Base-by-base conservation (phyloP, 2,888 invertebrate genomes). In the Schrankia costaestrigalis region DNA sequence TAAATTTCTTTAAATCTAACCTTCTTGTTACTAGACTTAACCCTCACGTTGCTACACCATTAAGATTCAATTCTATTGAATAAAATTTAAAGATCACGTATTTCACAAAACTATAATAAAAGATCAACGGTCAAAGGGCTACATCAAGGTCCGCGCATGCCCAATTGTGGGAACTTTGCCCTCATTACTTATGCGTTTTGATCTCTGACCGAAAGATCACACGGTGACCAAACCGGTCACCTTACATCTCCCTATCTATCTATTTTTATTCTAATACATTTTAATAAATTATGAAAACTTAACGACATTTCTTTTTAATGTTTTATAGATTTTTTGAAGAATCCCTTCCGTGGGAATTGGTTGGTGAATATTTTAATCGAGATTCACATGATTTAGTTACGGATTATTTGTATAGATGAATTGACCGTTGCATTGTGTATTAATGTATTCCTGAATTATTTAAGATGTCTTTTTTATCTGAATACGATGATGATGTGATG, bases 81-180 rank as follows among this genome's bases (percentile, higher is more conserved):
- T n/a, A n/a, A n/a, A n/a, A 8, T 26, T 28, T 38, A 21, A 43
- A 44, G 37, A 38, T 47, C 27, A 38, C 33, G 26, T 18, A 31
- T 48, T 38, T 48, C 29, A 38, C 32, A 35, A 35, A 38, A 63
- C 57, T 65, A 47, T 29, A 27, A 60, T 56, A 43, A 42, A 62
- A 72, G 83, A 76, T 80, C 82, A 84, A 84, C 81, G 83, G 83
- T 83, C 83, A 58, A 41, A 50, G 56, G 47, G 63, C 36, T 60
- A 59, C 46, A 7, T n/a, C 46, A 74, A 81, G 82, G 81, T 73
- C 78, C 51, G 2, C 67, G 72, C 72, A 72, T 69, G 65, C 67
- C 56, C 70, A 50, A 72, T 71, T 67, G 64, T 82, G 82, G 61
- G 82, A 82, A 82, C 62, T 34, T 1, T 41, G 37, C 28, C 57